Conservation (phyloP, 2,888 invertebrate genomes). For the Myopa testacea region DNA sequence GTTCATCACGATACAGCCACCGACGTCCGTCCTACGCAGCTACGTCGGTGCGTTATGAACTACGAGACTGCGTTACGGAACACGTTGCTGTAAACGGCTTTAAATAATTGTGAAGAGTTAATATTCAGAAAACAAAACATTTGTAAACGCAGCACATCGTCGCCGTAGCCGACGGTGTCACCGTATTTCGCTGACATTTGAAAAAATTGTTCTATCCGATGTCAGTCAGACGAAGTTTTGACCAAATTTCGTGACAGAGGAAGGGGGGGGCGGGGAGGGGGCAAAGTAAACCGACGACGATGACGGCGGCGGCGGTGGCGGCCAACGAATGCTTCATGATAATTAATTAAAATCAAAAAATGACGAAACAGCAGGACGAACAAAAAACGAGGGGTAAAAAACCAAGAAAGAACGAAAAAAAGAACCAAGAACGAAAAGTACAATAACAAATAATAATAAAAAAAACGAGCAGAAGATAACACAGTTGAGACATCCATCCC, state of each 20-base stretch:
- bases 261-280: too few relatives aligned
- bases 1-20: conserved; percentile 30
- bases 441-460: not conserved
- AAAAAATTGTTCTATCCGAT: conserved; percentile 9
- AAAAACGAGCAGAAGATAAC: not conserved
- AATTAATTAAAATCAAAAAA: conserved; percentile 64
- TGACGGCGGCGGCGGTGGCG: not conserved
- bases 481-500: conserved; percentile 13
- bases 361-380: conserved; percentile 54
- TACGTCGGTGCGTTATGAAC: too few relatives aligned
- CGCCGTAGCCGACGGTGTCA: not conserved
- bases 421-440: conserved; percentile 8
- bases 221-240: not conserved
- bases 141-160: not conserved
- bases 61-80: too few relatives aligned
- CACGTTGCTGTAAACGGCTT: conserved; percentile 9
- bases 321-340: conserved; percentile 20
- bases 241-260: not conserved
- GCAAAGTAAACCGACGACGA: not conserved
- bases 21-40: not conserved
- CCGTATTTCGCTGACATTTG: conserved; percentile 25
- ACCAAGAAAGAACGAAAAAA: conserved; percentile 40
- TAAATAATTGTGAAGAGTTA: conserved; percentile 1
- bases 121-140: conserved; percentile 11
- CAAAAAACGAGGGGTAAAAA: not conserved